These are phyloP conservation scores for Neolamprologus longior DNA, from an alignment of 2,113 vertebrate species.

Conservation along the genomic window DNA sequence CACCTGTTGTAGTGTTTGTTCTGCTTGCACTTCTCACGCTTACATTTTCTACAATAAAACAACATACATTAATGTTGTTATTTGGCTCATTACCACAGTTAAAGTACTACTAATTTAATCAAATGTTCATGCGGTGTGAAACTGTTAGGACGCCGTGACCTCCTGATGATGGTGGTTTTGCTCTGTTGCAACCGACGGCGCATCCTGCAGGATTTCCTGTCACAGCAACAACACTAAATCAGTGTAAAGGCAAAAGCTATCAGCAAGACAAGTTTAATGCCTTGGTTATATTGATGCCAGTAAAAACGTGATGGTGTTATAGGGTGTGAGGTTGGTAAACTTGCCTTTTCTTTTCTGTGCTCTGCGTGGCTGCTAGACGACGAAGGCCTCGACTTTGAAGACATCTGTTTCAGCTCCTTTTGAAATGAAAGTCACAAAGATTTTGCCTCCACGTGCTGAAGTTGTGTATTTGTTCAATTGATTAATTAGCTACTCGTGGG, in stretches of 20 bases:
- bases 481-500: background rate
- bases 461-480: background rate
- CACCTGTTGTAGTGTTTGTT: background rate
- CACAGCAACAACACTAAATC: background rate
- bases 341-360: background rate
- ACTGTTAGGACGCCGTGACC: background rate
- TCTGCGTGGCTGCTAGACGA: background rate
- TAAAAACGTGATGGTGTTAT: background rate
- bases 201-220: background rate
- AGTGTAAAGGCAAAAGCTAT: background rate
- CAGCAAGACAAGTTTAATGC: background rate
- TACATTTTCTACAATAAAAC: background rate
- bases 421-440: background rate
- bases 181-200: background rate
- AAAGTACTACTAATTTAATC: background rate
- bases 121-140: background rate
- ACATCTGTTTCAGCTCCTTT: constrained; percentile 18
- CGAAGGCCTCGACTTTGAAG: background rate
- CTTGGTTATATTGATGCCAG: background rate
- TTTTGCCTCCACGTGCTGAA: background rate
- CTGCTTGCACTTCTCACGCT: background rate
- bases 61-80: background rate
- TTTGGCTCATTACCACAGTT: background rate
- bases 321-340: background rate
- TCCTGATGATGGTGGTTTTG: background rate